phyloP scores from a whole-genome alignment of 2,888 invertebrate species.

The Fabriciana adippe region DNA sequence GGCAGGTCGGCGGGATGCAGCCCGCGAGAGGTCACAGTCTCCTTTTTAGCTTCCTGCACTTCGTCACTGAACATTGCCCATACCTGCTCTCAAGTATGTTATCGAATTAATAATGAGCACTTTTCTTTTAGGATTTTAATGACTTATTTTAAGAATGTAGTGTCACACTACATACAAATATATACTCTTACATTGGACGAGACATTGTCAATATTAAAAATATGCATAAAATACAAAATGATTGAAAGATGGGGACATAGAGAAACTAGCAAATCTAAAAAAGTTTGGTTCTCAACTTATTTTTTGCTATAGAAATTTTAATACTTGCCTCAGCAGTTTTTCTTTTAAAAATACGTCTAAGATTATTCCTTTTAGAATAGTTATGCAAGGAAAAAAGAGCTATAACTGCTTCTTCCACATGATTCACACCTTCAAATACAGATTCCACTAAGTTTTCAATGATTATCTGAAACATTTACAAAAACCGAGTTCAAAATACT shows the following conservation, averaged over 20 bases:
- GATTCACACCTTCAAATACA: slow-evolving; percentile 89
- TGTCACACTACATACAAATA: too few species aligned
- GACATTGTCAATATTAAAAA: not conserved
- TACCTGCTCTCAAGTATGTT: slow-evolving; percentile 68
- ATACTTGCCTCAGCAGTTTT: slow-evolving; percentile 84
- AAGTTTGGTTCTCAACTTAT: too few species aligned
- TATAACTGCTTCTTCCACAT: slow-evolving; percentile 91
- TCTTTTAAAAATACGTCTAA: slow-evolving; percentile 86
- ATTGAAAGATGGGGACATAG: too few species aligned
- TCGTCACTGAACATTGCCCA: slow-evolving; percentile 90
- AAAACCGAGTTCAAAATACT: not conserved
- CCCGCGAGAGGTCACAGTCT: slow-evolving; percentile 83
- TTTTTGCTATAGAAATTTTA: too few species aligned
- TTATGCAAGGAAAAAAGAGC: slow-evolving; percentile 89
- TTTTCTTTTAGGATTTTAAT: too few species aligned
- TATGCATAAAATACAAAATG: too few species aligned
- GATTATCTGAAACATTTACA: slow-evolving; percentile 82
- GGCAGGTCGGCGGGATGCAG: slow-evolving; percentile 86
- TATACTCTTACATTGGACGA: too few species aligned
- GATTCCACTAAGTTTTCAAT: slow-evolving; percentile 91
- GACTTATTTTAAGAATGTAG: too few species aligned
- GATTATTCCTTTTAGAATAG: slow-evolving; percentile 88
- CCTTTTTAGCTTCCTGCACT: slow-evolving; percentile 87
- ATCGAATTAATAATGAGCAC: too few species aligned
- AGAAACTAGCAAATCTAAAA: too few species aligned